Evolutionary conservation across 1,140 invertebrate genomes (phyloP).

Genomic region (Ridgeia piscesae): DNA sequence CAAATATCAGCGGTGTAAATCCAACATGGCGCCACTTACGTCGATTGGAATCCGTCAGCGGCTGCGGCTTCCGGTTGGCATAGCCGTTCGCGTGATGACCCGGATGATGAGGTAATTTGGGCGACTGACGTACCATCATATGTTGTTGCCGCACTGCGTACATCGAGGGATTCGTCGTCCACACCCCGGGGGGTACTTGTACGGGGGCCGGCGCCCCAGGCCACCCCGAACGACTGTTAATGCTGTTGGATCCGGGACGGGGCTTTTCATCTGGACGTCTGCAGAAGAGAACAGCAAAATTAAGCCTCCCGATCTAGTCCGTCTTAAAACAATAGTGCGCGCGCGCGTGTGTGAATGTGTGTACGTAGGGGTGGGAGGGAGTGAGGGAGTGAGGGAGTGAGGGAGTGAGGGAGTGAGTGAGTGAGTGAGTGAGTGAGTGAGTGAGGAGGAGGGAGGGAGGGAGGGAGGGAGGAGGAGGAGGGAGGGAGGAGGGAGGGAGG

Average conservation of each 20-base stretch:
- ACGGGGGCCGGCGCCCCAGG: no score
- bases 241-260: not conserved
- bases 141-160: not conserved
- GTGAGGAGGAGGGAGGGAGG: no score
- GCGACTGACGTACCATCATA: not conserved
- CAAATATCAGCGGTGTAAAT: not conserved
- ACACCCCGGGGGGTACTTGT: not conserved
- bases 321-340: no score
- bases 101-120: not conserved
- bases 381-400: no score
- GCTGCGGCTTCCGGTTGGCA: not conserved
- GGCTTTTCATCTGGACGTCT: not conserved
- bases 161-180: not conserved
- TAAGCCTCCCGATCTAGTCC: no score
- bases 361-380: no score
- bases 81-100: not conserved
- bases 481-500: no score
- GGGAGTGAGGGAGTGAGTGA: no score
- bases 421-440: no score
- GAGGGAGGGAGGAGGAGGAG: no score
- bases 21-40: not conserved
- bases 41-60: not conserved
- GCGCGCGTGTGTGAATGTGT: no score
- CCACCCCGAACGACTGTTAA: not conserved
- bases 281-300: not conserved